These are phyloP conservation scores for Xerus rutilus DNA, from an alignment of 2,797 vertebrate species.

Conservation along the genomic window DNA sequence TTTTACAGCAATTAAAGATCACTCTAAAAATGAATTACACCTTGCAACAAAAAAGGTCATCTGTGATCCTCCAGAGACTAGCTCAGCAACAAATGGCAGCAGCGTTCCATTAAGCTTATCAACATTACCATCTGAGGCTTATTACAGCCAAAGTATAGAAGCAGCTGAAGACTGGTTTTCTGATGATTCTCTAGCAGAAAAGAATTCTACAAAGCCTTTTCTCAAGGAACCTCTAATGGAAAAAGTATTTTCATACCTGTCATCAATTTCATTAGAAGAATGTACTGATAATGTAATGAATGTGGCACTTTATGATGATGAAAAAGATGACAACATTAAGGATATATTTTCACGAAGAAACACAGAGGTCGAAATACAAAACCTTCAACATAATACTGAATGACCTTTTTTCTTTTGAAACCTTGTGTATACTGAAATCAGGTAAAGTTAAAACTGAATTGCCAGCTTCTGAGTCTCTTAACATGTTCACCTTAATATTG, in stretches of 20 bases:
- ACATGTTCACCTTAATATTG: not conserved
- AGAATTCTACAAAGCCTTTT: constrained; percentile 17
- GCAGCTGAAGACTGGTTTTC: constrained; percentile 73
- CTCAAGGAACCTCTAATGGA: constrained; percentile 60
- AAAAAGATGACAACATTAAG: constrained; percentile 51
- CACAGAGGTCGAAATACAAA: constrained; percentile 70
- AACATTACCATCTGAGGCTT: constrained; percentile 55
- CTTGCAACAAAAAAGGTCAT: constrained; percentile 18
- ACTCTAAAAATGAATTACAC: constrained; percentile 63
- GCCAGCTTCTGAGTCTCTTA: constrained; percentile 61
- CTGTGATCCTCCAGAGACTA: constrained; percentile 61
- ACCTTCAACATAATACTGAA: constrained; percentile 65
- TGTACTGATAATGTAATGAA: constrained; percentile 48
- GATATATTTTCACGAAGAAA: constrained; percentile 61
- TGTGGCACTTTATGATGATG: constrained; percentile 8
- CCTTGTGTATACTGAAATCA: constrained; percentile 60
- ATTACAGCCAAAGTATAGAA: constrained; percentile 70
- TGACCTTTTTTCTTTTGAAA: constrained; percentile 70
- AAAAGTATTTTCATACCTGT: constrained; percentile 71
- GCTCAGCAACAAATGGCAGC: constrained; percentile 56
- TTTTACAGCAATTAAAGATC: constrained; percentile 72
- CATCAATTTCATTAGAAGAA: constrained; percentile 70
- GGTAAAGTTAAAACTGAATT: constrained; percentile 73
- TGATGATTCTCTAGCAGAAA: constrained; percentile 61
- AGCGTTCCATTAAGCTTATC: constrained; percentile 65